Evolutionary conservation across 2,113 vertebrate genomes (phyloP).

Genomic region (Echinops telfairi): DNA sequence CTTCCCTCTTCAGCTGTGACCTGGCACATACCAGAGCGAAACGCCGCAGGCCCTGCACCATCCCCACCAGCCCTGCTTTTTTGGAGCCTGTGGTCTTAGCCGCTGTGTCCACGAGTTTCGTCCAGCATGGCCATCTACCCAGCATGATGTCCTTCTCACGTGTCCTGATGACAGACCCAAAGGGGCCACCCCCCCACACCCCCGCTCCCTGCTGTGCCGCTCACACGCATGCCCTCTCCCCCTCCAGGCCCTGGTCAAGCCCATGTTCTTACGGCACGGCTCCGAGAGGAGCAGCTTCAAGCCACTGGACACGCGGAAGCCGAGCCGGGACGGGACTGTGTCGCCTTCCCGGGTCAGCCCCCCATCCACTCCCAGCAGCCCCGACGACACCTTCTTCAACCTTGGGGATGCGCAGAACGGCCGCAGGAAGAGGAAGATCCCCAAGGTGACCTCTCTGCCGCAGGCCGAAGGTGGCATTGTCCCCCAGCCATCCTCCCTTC

Average conservation of each 20-base stretch:
- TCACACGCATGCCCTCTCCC: neutral
- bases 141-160: no score
- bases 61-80: no score
- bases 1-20: no score
- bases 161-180: no score
- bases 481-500: constrained; percentile 53
- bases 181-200: fast-evolving
- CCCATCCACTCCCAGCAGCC: constrained; percentile 97
- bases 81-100: no score
- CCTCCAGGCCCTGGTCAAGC: constrained; percentile 88
- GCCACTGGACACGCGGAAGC: constrained; percentile 93
- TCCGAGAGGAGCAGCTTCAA: constrained; percentile 97
- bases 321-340: constrained; percentile 91
- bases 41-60: no score
- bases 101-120: no score
- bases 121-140: no score
- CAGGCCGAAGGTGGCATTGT: no score
- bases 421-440: constrained; percentile 94
- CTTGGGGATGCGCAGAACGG: constrained; percentile 95
- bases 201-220: neutral
- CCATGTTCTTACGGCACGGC: constrained; percentile 94
- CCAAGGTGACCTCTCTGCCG: constrained; percentile 90
- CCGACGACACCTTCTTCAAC: constrained; percentile 95
- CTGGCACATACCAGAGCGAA: no score
- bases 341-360: constrained; percentile 95